Evolutionary conservation across 2,888 invertebrate species (phyloP).

Genomic region (Calameuta pallipes): DNA sequence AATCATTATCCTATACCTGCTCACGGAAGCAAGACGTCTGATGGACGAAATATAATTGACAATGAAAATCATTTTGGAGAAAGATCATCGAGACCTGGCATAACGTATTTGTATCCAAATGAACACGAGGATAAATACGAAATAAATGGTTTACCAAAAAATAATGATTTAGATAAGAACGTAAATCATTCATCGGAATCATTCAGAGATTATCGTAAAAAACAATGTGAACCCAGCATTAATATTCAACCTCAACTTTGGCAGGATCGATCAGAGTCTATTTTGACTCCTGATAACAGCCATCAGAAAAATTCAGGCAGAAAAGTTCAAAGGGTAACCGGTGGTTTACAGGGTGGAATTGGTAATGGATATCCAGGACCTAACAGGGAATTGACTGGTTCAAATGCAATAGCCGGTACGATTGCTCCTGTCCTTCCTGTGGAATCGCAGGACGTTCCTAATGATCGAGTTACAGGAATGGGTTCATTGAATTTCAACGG

Average conservation of each 20-base stretch:
- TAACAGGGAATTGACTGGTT: conserved; percentile 37
- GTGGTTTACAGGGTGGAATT: conserved; percentile 37
- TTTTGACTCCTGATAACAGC: not conserved
- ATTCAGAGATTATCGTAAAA: not conserved
- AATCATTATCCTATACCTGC: not conserved
- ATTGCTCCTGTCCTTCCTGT: not conserved
- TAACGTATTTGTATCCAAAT: not conserved
- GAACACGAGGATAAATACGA: not conserved
- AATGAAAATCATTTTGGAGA: conserved; percentile 1
- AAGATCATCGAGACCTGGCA: not conserved
- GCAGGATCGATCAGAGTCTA: not conserved
- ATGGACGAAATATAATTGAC: not conserved
- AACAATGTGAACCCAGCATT: not conserved
- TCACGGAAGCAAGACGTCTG: not conserved
- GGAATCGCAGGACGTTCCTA: not conserved
- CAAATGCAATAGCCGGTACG: conserved; percentile 32
- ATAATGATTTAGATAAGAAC: not conserved
- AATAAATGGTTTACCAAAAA: not conserved
- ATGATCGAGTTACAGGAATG: not conserved
- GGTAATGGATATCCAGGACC: conserved; percentile 43
- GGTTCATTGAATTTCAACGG: not conserved
- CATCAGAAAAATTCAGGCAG: not conserved
- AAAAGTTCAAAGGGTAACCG: conserved; percentile 14
- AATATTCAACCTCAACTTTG: not conserved
- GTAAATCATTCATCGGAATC: not conserved